Evolutionary conservation across 2,797 vertebrate species (phyloP), one percentile per base, ranked within the genome.

Genomic region (Allobates femoralis): DNA sequence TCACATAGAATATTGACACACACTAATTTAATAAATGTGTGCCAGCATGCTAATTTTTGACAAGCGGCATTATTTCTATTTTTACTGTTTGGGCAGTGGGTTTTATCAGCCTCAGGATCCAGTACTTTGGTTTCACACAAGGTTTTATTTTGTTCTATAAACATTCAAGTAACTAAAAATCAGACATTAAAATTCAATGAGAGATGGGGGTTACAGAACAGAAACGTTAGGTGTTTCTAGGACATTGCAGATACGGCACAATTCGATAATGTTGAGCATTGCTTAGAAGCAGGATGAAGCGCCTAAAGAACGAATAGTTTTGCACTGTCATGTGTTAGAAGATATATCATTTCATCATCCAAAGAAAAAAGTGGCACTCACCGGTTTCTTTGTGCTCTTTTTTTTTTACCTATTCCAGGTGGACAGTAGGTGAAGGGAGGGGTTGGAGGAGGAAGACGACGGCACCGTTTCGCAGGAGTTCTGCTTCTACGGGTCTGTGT

Each of bases 131-230:
- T 73, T 87, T 84, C 26, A 28, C 75, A 51, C 74, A 83, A 37
- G 51, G 64, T 87, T 83, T 71, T 83, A 84, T 79, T 53, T 84
- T 84, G 64, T 84, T 87, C 86, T 81, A 87, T 79, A 87, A 87
- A 87, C 86, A 87, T 79, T 12, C 32, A 8, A 30, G 56, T 66
- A 58, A 66, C 79, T 81, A 50, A 67, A 53, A 46, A 32, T 23
- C 34, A 30, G 34, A 76, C 58, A 41, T 55, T 74, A 74, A 81
- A 74, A 37, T 19, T 16, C 21, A 81, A 41, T 79, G 67, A 64
- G 26, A 37, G 37, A 71, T 60, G 55, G 77, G n/a, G 74, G 26
- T 30, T 37, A 32, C 55, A 78, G 21, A 34, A 78, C 3, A 34
- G n/a, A 37, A 34, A 3, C 8, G 30, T 11, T 56, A 19, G 75